These are phyloP conservation scores for Cygnus atratus DNA, from an alignment of 2,113 vertebrate genomes.

Conservation along the genomic window DNA sequence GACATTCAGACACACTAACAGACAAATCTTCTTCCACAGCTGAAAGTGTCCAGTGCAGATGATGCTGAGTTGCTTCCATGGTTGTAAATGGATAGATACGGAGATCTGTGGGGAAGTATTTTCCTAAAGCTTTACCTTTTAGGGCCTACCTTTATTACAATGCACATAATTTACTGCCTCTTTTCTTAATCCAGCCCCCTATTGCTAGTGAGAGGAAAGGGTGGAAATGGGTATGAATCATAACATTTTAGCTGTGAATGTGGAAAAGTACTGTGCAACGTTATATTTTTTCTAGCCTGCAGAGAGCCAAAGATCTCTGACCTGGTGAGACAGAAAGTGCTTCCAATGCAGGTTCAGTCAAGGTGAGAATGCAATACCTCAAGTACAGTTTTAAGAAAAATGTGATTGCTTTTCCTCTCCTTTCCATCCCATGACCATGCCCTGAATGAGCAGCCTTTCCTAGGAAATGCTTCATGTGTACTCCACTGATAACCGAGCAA, in stretches of 20 bases:
- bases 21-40: neutral
- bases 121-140: neutral
- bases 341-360: slow-evolving; percentile 86
- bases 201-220: neutral
- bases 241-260: neutral
- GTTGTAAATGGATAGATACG: neutral
- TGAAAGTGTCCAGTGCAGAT: neutral
- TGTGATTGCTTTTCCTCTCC: slow-evolving; percentile 5
- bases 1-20: neutral
- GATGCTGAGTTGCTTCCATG: neutral
- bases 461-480: neutral
- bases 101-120: neutral
- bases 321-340: slow-evolving; percentile 89
- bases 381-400: slow-evolving; percentile 22
- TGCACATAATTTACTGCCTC: neutral
- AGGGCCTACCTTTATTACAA: neutral
- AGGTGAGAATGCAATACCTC: slow-evolving; percentile 80
- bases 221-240: neutral
- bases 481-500: neutral
- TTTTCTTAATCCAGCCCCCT: neutral
- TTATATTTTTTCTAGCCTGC: slow-evolving; percentile 83
- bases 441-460: neutral
- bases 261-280: slow-evolving; percentile 22
- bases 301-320: slow-evolving; percentile 95
- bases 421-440: neutral